These are phyloP conservation scores for Muscicapa comitata DNA, from an alignment of 2,797 vertebrate genomes.

Conservation along the genomic window DNA sequence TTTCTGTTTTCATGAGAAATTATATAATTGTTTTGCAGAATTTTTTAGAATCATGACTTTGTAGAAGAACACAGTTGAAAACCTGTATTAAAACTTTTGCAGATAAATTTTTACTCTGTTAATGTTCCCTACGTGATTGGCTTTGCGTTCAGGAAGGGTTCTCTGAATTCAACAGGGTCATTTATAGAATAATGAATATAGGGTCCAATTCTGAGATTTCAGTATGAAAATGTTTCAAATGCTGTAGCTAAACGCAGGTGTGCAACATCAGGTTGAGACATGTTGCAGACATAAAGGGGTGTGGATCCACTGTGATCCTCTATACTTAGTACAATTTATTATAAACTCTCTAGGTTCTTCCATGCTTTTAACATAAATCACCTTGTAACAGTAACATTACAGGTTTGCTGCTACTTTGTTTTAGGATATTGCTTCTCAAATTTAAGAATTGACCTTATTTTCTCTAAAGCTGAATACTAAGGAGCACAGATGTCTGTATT, in stretches of 20 bases:
- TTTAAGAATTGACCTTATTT: background rate
- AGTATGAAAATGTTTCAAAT: background rate
- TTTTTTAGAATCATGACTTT: background rate
- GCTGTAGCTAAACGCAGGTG: background rate
- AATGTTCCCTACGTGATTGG: background rate
- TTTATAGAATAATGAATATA: background rate
- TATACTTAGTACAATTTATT: background rate
- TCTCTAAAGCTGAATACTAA: background rate
- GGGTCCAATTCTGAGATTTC: background rate
- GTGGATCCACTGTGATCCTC: background rate
- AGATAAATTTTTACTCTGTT: background rate
- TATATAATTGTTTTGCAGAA: background rate
- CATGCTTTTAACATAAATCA: background rate
- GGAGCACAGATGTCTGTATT: background rate
- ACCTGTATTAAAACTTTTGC: background rate
- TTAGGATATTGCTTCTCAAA: background rate
- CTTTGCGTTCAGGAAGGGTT: background rate
- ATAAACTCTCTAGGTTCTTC: background rate
- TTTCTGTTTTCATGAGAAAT: background rate
- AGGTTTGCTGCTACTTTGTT: background rate
- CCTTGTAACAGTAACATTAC: background rate
- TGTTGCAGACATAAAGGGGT: background rate
- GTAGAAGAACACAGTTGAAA: background rate
- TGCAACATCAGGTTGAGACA: background rate
- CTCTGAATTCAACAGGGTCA: background rate